These are phyloP conservation scores for Trichomycterus rosablanca DNA, from an alignment of 2,113 vertebrate species.

Conservation along the genomic window DNA sequence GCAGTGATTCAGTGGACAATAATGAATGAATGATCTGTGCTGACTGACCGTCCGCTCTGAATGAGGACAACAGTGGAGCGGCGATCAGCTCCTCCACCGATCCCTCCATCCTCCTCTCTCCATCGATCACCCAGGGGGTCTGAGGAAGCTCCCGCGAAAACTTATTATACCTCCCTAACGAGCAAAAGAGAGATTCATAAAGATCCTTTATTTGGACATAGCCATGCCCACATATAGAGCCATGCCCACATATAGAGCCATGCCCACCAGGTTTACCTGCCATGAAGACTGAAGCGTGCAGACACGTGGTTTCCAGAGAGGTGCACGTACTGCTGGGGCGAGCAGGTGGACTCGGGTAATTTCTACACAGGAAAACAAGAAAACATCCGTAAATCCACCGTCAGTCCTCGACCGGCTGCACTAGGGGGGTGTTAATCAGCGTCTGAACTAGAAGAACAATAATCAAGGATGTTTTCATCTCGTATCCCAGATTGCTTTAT, in stretches of 20 bases:
- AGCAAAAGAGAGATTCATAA: not conserved
- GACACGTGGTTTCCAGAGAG: constrained; percentile 79
- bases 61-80: constrained; percentile 74
- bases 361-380: constrained; percentile 59
- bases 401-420: too few relatives aligned
- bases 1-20: not conserved
- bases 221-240: not conserved
- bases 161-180: constrained; percentile 92
- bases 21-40: not conserved
- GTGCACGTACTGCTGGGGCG: constrained; percentile 67
- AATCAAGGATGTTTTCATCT: too few relatives aligned
- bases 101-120: constrained; percentile 91
- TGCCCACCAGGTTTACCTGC: constrained; percentile 71
- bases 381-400: not conserved
- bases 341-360: constrained; percentile 75
- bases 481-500: too few relatives aligned
- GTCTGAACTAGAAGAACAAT: too few relatives aligned
- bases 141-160: constrained; percentile 90
- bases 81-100: constrained; percentile 97
- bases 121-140: constrained; percentile 96
- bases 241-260: not conserved
- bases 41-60: constrained; percentile 81
- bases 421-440: too few relatives aligned
- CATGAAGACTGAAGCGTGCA: constrained; percentile 83
- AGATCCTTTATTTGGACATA: not conserved